Evolutionary conservation across 2,888 invertebrate genomes (phyloP), one percentile per base, ranked within the genome.

Genomic region (Falcaria lacertinaria): DNA sequence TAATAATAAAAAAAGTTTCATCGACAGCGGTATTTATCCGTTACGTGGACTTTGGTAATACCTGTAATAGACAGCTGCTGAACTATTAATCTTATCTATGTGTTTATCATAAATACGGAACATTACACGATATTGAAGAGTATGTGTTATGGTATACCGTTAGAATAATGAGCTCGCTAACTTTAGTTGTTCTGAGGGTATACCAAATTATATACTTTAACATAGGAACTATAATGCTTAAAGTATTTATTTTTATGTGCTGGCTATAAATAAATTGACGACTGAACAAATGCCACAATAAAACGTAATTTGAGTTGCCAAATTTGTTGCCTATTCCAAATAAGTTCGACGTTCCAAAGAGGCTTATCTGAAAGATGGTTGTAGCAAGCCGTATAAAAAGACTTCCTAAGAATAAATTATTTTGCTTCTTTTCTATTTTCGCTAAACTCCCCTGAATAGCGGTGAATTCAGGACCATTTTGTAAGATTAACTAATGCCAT

Each of bases 401-500:
- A 22, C 37, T 14, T n/a, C 22, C 36, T 7, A 22, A 7, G 44
- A 54, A 60, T 54, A 44, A 56, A 52, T 55, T 55, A 55, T 57
- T 55, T 55, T 41, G 45, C 53, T 28, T 28, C 28, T 52, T 60
- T 58, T 44, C 44, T 57, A 47, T 54, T 50, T 38, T 34, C 50
- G 41, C 50, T 48, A 47, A 4, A 54, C 41, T 44, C 38, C 36
- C 17, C 45, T 48, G 40, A 47, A 48, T 48, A 44, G 42, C 47
- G 38, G 52, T 14, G 17, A 19, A 22, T 22, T 22, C 36, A 36
- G 22, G 16, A 36, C 22, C 57, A 57, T 56, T 66, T 60, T 60
- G 53, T 53, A 47, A 57, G 56, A 67, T 64, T 56, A n/a, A 49
- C 50, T 52, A 52, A 56, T 48, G 41, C 47, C 48, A 51, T 56